Conservation (phyloP, 2,113 vertebrate genomes). For the Calyptomena viridis region DNA sequence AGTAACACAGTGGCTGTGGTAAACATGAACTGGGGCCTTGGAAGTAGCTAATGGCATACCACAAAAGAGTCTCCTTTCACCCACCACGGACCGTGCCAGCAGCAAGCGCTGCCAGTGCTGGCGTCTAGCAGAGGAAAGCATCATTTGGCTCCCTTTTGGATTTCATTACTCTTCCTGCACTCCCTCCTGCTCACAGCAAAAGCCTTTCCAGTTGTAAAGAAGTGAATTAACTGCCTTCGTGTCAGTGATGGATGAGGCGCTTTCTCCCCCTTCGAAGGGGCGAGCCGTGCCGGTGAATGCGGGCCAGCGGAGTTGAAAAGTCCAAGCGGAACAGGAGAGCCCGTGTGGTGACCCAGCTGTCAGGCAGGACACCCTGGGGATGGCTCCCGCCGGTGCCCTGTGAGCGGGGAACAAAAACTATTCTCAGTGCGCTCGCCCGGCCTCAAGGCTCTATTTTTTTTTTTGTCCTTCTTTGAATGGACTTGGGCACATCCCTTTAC, state of each 20-base stretch:
- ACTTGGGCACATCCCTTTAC: constrained; percentile 80
- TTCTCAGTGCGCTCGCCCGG: constrained; percentile 71
- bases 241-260: constrained; percentile 83
- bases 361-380: constrained; percentile 67
- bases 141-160: constrained; percentile 53
- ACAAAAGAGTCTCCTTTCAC: constrained; percentile 40
- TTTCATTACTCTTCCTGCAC: constrained; percentile 42
- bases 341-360: constrained; percentile 77
- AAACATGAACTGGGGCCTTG: constrained; percentile 33
- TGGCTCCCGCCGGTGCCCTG: constrained; percentile 79
- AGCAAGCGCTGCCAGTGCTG: neutral
- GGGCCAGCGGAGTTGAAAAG: constrained; percentile 66
- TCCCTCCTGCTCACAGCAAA: constrained; percentile 42
- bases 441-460: constrained; percentile 70
- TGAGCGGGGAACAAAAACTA: constrained; percentile 82
- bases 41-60: constrained; percentile 6
- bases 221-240: constrained; percentile 64
- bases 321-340: constrained; percentile 66
- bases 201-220: constrained; percentile 66
- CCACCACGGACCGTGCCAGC: neutral
- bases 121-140: constrained; percentile 4
- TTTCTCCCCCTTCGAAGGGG: constrained; percentile 77
- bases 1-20: constrained; percentile 24
- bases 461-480: constrained; percentile 71
- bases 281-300: constrained; percentile 34